A percentile compares a stretch with the other conserved stretches of the same genome.
These are phyloP conservation scores for Stomatorhinus walkeri DNA, from an alignment of 2,797 vertebrate genomes.

Conservation along the genomic window DNA sequence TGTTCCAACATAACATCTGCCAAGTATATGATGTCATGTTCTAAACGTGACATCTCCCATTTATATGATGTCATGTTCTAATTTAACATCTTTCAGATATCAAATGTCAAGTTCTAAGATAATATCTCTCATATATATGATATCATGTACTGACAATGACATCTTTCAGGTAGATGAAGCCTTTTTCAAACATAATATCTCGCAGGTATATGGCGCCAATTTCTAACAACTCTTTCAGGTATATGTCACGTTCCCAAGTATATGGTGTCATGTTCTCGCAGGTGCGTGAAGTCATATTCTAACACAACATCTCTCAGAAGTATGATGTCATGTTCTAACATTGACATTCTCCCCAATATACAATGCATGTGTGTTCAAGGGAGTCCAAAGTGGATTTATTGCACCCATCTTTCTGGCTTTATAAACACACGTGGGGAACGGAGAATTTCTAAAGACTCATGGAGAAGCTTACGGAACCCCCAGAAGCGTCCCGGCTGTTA, in stretches of 20 bases:
- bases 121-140: not conserved
- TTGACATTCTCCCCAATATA: not conserved
- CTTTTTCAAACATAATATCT: not conserved
- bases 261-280: not conserved
- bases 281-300: not conserved
- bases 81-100: not conserved
- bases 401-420: not conserved
- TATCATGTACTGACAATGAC: not conserved
- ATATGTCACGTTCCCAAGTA: not conserved
- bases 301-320: not conserved
- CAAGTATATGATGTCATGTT: not conserved
- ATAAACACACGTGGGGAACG: not conserved
- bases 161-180: not conserved
- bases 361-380: not conserved
- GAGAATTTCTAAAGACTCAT: not conserved
- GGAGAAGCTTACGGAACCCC: conserved; percentile 2
- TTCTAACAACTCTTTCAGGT: not conserved
- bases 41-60: not conserved
- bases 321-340: not conserved
- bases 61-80: not conserved
- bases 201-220: not conserved
- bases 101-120: not conserved
- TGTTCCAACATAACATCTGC: not conserved
- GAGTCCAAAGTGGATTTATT: not conserved
- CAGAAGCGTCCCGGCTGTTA: not conserved